phyloP scores from a whole-genome alignment of 2,113 vertebrate genomes.

The Fulmarus glacialis region DNA sequence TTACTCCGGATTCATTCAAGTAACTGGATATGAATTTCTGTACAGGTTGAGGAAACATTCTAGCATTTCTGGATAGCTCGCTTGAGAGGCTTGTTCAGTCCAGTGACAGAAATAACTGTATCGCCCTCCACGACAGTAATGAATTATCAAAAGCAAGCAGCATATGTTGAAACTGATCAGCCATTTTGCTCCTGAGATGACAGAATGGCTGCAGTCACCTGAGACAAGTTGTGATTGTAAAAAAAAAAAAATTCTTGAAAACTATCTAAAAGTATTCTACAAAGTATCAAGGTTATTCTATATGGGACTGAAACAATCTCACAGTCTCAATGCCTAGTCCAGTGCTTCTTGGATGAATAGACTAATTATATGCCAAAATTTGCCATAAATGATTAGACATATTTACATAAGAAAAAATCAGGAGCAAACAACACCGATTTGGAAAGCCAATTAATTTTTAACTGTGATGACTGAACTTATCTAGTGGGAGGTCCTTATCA shows the following conservation, averaged over 20 bases:
- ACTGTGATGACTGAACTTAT: not conserved
- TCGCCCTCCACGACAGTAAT: not conserved
- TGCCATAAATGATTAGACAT: not conserved
- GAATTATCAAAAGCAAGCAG: not conserved
- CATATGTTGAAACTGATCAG: not conserved
- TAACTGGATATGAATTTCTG: not conserved
- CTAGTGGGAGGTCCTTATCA: not conserved
- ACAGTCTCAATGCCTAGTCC: not conserved
- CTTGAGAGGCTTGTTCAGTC: not conserved
- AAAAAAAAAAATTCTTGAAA: not conserved
- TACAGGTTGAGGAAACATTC: not conserved
- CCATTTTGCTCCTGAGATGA: not conserved
- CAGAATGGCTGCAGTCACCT: not conserved
- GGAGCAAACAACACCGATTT: not conserved
- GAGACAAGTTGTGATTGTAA: not conserved
- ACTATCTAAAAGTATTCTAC: not conserved
- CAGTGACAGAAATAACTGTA: not conserved
- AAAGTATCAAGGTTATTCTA: not conserved
- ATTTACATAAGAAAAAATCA: not conserved
- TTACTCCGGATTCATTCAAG: not conserved
- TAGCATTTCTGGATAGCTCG: not conserved
- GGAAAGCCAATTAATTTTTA: not conserved
- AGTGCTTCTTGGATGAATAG: not conserved
- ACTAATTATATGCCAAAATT: not conserved
- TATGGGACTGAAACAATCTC: not conserved